These are phyloP conservation scores for Drosophila equinoxialis DNA, from an alignment of 1,140 invertebrate genomes.

Conservation along the genomic window DNA sequence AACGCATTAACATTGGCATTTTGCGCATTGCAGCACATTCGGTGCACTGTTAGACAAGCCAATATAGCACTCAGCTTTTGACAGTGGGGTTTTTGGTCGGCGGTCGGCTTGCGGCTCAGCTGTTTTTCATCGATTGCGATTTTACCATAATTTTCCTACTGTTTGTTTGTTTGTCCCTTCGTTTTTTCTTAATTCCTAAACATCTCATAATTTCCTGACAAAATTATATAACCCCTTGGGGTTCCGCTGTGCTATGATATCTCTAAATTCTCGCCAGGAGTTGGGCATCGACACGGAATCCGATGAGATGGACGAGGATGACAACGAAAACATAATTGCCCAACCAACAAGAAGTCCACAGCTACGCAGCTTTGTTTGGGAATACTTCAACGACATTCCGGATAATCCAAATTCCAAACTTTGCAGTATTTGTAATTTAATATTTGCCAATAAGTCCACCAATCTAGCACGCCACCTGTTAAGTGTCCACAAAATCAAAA, in stretches of 20 bases:
- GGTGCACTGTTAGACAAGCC: constrained; percentile 2
- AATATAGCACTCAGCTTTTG: background rate
- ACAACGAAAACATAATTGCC: too few species aligned
- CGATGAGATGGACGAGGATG: constrained; percentile 1
- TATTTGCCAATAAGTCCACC: constrained; percentile 48
- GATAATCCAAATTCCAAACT: constrained; percentile 34
- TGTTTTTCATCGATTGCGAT: background rate
- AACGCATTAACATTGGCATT: constrained; percentile 6
- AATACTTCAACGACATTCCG: constrained; percentile 46
- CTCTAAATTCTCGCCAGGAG: background rate
- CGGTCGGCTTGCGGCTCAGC: background rate
- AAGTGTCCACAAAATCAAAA: constrained; percentile 40
- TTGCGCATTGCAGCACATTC: constrained; percentile 10
- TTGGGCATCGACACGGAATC: background rate
- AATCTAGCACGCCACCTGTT: constrained; percentile 53
- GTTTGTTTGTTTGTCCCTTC: too few species aligned
- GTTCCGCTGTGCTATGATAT: background rate
- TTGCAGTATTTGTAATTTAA: constrained; percentile 50
- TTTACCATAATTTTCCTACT: background rate
- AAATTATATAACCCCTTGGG: too few species aligned
- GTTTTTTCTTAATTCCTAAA: too few species aligned
- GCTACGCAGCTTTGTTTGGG: constrained; percentile 59
- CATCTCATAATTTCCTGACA: too few species aligned
- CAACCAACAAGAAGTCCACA: background rate
- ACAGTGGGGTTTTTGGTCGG: background rate